Evolutionary conservation across 2,797 vertebrate genomes (phyloP), one percentile per base, ranked within the genome.

Genomic region (Caiman crocodilus): DNA sequence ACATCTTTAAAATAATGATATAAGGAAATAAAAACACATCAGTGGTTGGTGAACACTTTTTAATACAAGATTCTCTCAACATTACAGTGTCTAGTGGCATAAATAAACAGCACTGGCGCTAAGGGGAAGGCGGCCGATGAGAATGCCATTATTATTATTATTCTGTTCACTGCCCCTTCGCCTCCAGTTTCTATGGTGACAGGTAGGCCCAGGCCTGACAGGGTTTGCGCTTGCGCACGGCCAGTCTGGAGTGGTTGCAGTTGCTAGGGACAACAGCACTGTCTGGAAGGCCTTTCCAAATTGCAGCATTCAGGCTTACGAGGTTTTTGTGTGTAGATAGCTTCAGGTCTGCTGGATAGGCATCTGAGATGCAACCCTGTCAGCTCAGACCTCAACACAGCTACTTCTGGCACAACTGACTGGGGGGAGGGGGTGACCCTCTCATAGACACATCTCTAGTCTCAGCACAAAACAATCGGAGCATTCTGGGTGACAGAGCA

Each of bases 21-120:
- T 95, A 96, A 96, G 91, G 93, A 97, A 97, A 96, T 94, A 94
- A 97, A 96, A 96, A 97, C 95, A 97, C 92, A n/a, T 94, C 95
- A 97, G 95, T 97, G 95, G 96, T 97, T 97, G 97, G 97, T 98
- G 97, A 98, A 98, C 97, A 98, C 95, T 97, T 97, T 96, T 97
- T 97, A 97, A 97, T 97, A 97, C 97, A 97, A 98, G 97, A 97
- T 95, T 97, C 95, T 95, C 95, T 97, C 96, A 96, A 94, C 97
- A 94, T 96, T 97, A 97, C 97, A 96, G 97, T 97, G 97, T 97
- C 95, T 97, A 96, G 94, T 92, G 94, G 96, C 97, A 97, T 96
- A 96, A 97, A 97, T 92, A 85, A 94, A 97, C 96, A 94, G 95
- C 97, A 95, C 91, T 94, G 93, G 96, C 85, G 84, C 96, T 96